A percentile compares a stretch with the other conserved stretches of the same genome.
These are phyloP conservation scores for Drosophila longiperda DNA, from an alignment of 2,888 invertebrate species.

Conservation along the genomic window DNA sequence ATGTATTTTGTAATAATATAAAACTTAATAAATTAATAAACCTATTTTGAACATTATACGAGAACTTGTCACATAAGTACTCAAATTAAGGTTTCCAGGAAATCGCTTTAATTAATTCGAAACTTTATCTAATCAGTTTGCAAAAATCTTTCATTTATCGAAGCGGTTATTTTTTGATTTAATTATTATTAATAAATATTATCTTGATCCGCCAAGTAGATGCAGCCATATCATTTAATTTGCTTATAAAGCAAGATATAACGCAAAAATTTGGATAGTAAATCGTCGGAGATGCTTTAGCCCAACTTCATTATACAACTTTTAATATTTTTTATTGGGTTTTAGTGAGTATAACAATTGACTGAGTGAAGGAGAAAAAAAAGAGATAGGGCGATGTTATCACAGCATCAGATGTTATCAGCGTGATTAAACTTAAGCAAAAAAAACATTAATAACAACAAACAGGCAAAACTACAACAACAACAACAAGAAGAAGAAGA, in stretches of 20 bases:
- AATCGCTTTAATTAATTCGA: too few species aligned
- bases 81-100: too few species aligned
- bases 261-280: too few species aligned
- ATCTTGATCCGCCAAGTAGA: not conserved
- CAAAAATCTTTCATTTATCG: too few species aligned
- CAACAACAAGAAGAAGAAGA: not conserved
- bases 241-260: not conserved
- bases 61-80: too few species aligned
- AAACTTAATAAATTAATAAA: too few species aligned
- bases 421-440: conserved; percentile 9
- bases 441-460: conserved; percentile 15
- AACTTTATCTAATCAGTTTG: too few species aligned
- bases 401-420: conserved; percentile 17
- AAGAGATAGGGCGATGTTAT: not conserved
- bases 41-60: too few species aligned
- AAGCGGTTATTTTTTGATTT: too few species aligned
- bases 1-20: too few species aligned
- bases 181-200: too few species aligned
- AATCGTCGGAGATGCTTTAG: too few species aligned
- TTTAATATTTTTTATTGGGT: not conserved
- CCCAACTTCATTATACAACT: not conserved
- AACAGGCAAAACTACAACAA: not conserved
- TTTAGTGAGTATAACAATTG: not conserved
- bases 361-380: not conserved
- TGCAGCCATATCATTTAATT: not conserved